Evolutionary conservation across 2,113 vertebrate genomes (phyloP).

Genomic region (Sigmodon hispidus): DNA sequence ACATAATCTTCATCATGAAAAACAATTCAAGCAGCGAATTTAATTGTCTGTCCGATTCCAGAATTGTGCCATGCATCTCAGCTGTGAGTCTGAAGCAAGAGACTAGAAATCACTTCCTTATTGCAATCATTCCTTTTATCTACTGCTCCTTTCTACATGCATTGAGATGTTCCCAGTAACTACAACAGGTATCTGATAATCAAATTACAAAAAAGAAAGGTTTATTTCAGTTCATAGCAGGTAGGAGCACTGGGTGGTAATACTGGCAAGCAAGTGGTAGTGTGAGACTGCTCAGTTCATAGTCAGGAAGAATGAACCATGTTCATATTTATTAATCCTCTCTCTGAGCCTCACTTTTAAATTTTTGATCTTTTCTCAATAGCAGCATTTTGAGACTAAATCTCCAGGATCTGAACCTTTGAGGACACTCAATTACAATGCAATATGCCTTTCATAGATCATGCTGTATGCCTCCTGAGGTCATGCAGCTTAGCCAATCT

Average conservation of each 20-base stretch:
- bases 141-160: background rate
- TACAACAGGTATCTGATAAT: background rate
- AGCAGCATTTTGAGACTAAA: background rate
- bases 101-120: background rate
- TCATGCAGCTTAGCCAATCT: background rate
- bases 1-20: constrained; percentile 1
- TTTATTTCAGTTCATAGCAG: background rate
- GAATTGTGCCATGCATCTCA: background rate
- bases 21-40: constrained; percentile 51
- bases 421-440: background rate
- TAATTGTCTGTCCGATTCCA: background rate
- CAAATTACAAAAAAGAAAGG: background rate
- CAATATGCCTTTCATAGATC: background rate
- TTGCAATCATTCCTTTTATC: background rate
- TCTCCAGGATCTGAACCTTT: background rate
- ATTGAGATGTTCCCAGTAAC: background rate
- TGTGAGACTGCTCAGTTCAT: background rate
- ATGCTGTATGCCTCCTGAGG: background rate
- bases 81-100: background rate
- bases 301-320: background rate
- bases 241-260: background rate
- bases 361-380: background rate
- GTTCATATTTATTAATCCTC: background rate
- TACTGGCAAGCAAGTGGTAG: background rate
- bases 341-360: background rate